These are phyloP conservation scores for Calcarius lapponicus DNA, from an alignment of 2,797 vertebrate species.

Conservation along the genomic window DNA sequence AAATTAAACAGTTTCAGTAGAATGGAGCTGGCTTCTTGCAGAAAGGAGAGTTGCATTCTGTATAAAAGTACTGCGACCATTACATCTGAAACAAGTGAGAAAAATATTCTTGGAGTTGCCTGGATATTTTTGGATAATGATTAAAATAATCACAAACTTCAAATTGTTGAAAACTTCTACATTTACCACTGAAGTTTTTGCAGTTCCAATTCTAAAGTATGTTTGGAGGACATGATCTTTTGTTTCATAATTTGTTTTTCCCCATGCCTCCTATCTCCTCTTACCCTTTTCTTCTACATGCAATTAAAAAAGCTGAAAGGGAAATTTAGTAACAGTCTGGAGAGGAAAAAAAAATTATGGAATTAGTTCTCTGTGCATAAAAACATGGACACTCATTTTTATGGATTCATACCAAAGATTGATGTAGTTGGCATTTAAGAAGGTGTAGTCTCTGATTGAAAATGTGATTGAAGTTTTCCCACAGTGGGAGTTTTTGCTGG, in stretches of 20 bases:
- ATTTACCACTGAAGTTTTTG: background rate
- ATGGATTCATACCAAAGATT: conserved; percentile 41
- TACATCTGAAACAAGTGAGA: background rate
- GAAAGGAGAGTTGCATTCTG: background rate
- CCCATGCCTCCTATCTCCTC: background rate
- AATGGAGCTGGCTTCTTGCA: background rate
- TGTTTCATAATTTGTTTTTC: background rate
- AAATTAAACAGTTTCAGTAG: background rate
- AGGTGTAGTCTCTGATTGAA: background rate
- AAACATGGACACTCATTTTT: background rate
- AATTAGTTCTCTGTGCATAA: background rate
- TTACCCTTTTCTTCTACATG: background rate
- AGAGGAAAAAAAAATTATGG: background rate
- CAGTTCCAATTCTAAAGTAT: background rate
- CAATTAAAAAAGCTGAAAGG: background rate
- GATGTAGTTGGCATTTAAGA: conserved; percentile 60
- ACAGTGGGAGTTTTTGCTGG: conserved; percentile 32
- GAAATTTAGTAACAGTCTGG: background rate
- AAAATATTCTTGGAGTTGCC: background rate
- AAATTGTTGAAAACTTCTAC: background rate
- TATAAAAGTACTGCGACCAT: background rate
- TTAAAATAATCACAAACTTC: background rate
- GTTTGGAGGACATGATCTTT: background rate
- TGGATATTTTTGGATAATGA: background rate
- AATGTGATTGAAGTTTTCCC: conserved; percentile 60